phyloP scores from a whole-genome alignment of 92 coral and sea anemone species.

The Heteractis magnifica region DNA sequence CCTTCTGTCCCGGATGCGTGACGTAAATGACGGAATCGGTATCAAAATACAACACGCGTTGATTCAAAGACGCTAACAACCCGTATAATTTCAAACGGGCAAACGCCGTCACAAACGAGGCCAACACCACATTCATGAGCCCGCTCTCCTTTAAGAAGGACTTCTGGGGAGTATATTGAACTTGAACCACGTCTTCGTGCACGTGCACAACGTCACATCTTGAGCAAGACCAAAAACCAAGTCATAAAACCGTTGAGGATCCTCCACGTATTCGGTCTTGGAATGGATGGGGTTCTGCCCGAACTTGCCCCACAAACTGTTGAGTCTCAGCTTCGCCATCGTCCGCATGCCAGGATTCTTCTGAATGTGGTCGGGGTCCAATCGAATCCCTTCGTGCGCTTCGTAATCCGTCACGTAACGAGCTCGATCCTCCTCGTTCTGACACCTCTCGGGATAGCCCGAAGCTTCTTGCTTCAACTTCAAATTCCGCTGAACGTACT shows the following conservation, averaged over 20 bases:
- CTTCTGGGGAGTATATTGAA: not conserved
- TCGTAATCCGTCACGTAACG: not conserved
- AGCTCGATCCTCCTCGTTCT: not conserved
- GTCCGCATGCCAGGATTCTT: not conserved
- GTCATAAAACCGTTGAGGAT: not conserved
- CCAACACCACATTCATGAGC: not conserved
- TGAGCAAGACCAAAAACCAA: not conserved
- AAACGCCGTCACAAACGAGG: constrained; percentile 7
- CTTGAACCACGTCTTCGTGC: constrained; percentile 1
- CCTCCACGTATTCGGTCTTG: not conserved
- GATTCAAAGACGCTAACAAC: not conserved
- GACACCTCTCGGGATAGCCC: not conserved
- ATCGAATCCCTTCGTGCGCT: not conserved
- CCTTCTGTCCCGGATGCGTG: not conserved
- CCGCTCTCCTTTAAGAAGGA: not conserved
- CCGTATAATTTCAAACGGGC: constrained; percentile 27
- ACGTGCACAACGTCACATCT: not conserved
- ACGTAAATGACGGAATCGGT: constrained; percentile 44
- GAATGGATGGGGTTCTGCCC: constrained; percentile 1
- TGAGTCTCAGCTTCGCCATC: constrained; percentile 9
- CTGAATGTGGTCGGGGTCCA: not conserved
- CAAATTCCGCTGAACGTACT: not conserved
- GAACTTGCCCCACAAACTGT: constrained; percentile 29
- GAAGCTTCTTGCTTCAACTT: constrained; percentile 17
- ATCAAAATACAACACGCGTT: constrained; percentile 40